Base-by-base conservation (phyloP, 2,888 invertebrate species). In the Zele albiditarsus region DNA sequence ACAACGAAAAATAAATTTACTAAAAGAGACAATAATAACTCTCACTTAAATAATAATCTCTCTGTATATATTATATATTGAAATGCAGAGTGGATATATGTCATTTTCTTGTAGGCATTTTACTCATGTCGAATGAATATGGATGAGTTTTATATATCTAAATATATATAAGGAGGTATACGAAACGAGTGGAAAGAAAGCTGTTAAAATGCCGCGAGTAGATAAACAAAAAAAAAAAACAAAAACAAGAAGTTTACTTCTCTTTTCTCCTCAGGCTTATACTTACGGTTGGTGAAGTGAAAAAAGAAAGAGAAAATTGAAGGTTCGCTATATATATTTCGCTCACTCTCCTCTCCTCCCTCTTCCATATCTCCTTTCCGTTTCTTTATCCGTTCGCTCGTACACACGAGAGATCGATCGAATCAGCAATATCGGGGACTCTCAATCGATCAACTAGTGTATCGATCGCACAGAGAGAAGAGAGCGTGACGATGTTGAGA, bases 401-500 rank as follows among this genome's bases (percentile, higher is more conserved):
- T 10, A 42, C 23, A 8, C 16, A 46, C 42, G 57, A 58, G 63
- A 42, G 69, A 46, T 71, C 42, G 74, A 77, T 76, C 74, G 57
- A 67, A 74, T 75, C 71, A 60, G 38, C 57, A 60, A 75, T 73
- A 76, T 75, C 72, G 60, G 65, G 70, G 63, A 76, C 57, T 49
- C 57, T 38, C 73, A 73, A 68, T 73, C 33, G 57, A 46, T 33
- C 33, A 46, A 71, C 65, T 12, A 16, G 57, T 46, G 20, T 25
- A 72, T 68, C 76, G 63, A 68, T 77, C 72, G 38, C 28, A 33
- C 3, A 46, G 53, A 6, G 46, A 23, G 16, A 65, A 46, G 60
- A 68, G 68, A 73, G 73, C 78, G 75, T 77, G 76, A 80, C 76
- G 77, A 75, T 76, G 74, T 67, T 42, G 73, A 66, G 73, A 73